These are phyloP conservation scores for Monopis laevigella DNA, from an alignment of 2,888 invertebrate genomes.

Conservation along the genomic window DNA sequence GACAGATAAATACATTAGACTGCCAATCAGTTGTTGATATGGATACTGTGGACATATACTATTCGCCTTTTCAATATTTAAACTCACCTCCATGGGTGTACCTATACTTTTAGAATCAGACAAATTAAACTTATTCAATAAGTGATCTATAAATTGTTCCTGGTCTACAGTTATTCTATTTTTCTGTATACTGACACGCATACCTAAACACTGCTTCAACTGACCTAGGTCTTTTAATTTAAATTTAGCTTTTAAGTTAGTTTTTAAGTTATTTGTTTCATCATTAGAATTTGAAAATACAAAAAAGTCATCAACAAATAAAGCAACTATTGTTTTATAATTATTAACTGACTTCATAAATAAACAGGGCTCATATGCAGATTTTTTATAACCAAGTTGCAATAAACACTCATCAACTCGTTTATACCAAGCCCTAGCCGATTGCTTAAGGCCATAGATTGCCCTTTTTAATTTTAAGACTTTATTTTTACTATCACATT, in stretches of 20 bases:
- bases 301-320: neutral
- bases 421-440: neutral
- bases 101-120: slow-evolving; percentile 15
- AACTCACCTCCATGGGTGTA: slow-evolving; percentile 16
- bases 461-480: neutral
- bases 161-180: neutral
- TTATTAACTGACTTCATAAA: slow-evolving; percentile 13
- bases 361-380: slow-evolving; percentile 16
- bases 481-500: neutral
- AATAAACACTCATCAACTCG: neutral
- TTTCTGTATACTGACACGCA: slow-evolving; percentile 10
- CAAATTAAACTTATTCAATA: slow-evolving; percentile 12
- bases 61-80: slow-evolving; percentile 15
- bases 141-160: neutral
- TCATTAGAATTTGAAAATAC: neutral
- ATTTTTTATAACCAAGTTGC: neutral
- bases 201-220: neutral
- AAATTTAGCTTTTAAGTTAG: neutral
- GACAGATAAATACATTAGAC: slow-evolving; percentile 17
- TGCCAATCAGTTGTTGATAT: slow-evolving; percentile 14
- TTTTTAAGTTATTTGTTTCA: slow-evolving; percentile 5
- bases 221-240: neutral
- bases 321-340: neutral
- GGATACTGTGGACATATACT: too few relatives aligned
- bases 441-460: neutral